Conservation (phyloP, 2,113 vertebrate genomes). For the Manacus vitellinus region DNA sequence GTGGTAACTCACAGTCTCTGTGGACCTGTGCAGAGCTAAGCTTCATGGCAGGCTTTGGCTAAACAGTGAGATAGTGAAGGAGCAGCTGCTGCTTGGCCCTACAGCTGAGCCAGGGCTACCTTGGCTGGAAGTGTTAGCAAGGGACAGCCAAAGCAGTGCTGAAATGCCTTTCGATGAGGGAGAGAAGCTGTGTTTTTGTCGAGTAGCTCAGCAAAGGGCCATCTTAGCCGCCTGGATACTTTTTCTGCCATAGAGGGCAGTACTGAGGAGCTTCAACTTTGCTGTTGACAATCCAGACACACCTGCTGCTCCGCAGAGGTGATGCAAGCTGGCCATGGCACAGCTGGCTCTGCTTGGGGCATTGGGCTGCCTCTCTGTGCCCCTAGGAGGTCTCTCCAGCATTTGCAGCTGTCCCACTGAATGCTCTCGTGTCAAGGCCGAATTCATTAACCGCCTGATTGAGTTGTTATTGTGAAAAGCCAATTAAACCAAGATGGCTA, state of each 20-base stretch:
- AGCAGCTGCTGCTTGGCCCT: not conserved
- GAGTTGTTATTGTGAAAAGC: not conserved
- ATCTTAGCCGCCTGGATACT: not conserved
- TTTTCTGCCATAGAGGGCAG: not conserved
- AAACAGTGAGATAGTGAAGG: rapidly evolving
- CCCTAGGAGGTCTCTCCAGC: not conserved
- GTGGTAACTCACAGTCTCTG: not conserved
- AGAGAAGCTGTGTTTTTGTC: not conserved
- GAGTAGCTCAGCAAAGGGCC: not conserved
- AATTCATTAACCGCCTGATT: not conserved
- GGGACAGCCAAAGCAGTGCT: not conserved
- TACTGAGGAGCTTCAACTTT: not conserved
- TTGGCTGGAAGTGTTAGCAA: not conserved
- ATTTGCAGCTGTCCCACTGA: not conserved
- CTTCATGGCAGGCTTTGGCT: not conserved
- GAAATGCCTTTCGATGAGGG: not conserved
- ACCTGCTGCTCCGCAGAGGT: not conserved
- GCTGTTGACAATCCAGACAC: not conserved
- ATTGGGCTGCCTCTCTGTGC: not conserved
- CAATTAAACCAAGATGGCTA: not conserved
- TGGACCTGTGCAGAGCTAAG: not conserved
- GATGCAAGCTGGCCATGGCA: not conserved
- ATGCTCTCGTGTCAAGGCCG: not conserved
- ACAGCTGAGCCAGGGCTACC: not conserved
- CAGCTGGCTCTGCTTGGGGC: rapidly evolving